Evolutionary conservation across 2,113 vertebrate genomes (phyloP).

Genomic region (Rana temporaria): DNA sequence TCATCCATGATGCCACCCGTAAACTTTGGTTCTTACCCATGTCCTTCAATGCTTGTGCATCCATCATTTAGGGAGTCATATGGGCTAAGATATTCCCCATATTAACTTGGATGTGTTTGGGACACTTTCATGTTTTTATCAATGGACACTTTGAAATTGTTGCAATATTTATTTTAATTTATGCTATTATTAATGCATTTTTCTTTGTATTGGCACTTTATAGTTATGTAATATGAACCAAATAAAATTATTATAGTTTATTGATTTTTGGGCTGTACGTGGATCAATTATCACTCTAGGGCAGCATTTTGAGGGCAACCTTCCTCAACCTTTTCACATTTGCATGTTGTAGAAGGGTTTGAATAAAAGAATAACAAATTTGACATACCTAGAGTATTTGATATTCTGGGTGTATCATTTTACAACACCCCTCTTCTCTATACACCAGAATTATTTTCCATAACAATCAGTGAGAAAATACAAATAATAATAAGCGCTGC

Average conservation of each 20-base stretch:
- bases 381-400: no score
- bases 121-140: not conserved
- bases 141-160: slow-evolving; percentile 19
- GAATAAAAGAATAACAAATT: no score
- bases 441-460: no score
- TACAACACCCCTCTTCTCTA: no score
- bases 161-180: slow-evolving; percentile 30
- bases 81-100: slow-evolving; percentile 34
- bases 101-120: slow-evolving; percentile 9
- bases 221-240: no score
- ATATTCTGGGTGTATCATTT: no score
- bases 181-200: not conserved
- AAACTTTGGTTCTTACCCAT: slow-evolving; percentile 52
- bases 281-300: no score
- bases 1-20: not conserved
- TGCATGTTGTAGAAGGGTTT: no score
- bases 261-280: not conserved
- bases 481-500: no score
- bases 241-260: not conserved
- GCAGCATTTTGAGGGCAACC: no score
- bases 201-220: not conserved
- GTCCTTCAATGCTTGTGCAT: slow-evolving; percentile 31
- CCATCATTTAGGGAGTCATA: slow-evolving; percentile 4
- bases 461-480: no score
- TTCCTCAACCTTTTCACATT: no score